These are phyloP conservation scores for Helicoverpa zea DNA, from an alignment of 1,140 invertebrate genomes.

Conservation along the genomic window DNA sequence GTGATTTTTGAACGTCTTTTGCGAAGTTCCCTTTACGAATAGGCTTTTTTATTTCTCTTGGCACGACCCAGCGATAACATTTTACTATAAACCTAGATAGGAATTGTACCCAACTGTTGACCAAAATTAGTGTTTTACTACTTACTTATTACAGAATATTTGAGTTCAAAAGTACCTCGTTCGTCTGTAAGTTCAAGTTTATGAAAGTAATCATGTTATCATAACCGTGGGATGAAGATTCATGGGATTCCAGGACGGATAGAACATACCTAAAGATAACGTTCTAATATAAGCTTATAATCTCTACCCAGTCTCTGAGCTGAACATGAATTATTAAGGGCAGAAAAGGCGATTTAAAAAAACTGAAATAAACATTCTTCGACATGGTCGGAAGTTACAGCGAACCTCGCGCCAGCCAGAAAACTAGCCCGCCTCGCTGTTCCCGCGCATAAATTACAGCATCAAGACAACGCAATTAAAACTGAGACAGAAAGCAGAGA, in stretches of 20 bases:
- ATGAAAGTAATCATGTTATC: too few species aligned
- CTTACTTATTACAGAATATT: not conserved
- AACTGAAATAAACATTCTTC: too few species aligned
- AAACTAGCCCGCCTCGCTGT: not conserved
- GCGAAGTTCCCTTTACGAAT: conserved; percentile 16
- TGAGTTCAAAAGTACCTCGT: not conserved
- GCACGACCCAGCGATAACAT: not conserved
- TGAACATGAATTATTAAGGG: too few species aligned
- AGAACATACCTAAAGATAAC: too few species aligned
- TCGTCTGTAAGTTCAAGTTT: too few species aligned
- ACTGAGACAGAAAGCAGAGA: not conserved
- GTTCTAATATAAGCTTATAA: too few species aligned
- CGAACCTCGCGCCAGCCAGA: not conserved
- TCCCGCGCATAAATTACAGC: conserved; percentile 2
- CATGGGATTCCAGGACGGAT: too few species aligned
- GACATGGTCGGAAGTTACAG: too few species aligned
- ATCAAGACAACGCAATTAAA: conserved; percentile 23
- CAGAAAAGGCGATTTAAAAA: too few species aligned
- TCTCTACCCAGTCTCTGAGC: too few species aligned
- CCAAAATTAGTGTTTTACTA: not conserved
- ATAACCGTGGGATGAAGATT: too few species aligned
- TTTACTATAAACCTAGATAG: conserved; percentile 16
- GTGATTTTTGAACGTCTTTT: conserved; percentile 24
- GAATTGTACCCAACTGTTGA: not conserved
- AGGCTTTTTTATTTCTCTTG: not conserved